Conservation (phyloP, 1,140 invertebrate species). For the Lucilia sericata region DNA sequence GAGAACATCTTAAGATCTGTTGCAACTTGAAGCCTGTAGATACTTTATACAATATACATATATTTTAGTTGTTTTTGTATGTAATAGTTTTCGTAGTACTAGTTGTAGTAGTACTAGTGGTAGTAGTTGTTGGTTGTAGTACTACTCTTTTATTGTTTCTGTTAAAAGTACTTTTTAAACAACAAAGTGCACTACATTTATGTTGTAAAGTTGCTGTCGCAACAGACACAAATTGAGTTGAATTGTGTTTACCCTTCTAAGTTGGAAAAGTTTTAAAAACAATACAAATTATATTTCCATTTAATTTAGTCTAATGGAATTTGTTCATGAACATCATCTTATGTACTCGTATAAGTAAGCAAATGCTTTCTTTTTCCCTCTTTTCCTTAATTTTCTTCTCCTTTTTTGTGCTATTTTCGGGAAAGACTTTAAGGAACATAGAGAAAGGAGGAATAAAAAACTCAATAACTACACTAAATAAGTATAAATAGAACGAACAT, state of each 20-base stretch:
- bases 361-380: not conserved
- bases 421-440: not conserved
- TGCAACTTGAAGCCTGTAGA: conserved; percentile 35
- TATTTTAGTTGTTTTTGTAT: not conserved
- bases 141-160: conserved; percentile 33
- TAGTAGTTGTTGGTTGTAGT: conserved; percentile 24
- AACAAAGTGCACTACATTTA: conserved; percentile 42
- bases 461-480: not conserved
- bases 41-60: not conserved
- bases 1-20: conserved; percentile 40
- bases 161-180: conserved; percentile 35
- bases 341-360: conserved; percentile 26
- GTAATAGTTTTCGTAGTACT: not conserved
- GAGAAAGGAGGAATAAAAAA: not conserved
- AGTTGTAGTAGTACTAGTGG: not conserved
- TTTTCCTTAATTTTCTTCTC: not conserved
- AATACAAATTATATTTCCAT: conserved; percentile 43
- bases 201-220: conserved; percentile 41
- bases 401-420: not conserved
- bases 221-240: conserved; percentile 42
- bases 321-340: conserved; percentile 40
- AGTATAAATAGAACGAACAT: conserved; percentile 5
- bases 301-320: conserved; percentile 43
- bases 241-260: conserved; percentile 42
- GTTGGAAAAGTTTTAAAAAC: conserved; percentile 41